phyloP scores from a whole-genome alignment of 2,888 invertebrate genomes.

The Leptothorax acervorum region DNA sequence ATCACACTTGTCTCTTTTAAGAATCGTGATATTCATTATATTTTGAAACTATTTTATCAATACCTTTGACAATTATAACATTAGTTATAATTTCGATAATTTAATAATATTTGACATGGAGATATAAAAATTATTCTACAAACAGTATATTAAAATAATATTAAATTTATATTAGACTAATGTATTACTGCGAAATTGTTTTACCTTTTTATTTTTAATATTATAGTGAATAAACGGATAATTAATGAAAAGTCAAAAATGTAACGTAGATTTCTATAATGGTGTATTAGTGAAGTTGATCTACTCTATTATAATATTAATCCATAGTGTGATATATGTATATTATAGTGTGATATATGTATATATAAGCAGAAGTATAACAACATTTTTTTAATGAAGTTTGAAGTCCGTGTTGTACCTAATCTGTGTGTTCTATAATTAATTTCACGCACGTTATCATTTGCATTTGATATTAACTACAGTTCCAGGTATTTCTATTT shows the following conservation, averaged over 20 bases:
- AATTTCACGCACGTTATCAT: conserved; percentile 59
- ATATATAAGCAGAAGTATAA: not conserved
- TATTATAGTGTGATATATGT: too few relatives aligned
- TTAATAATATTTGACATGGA: not conserved
- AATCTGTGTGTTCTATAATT: conserved; percentile 57
- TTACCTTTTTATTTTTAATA: not conserved
- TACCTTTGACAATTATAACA: not conserved
- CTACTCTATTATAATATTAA: not conserved
- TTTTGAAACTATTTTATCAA: not conserved
- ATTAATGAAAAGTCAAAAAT: not conserved
- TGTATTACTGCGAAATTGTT: not conserved
- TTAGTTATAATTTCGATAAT: not conserved
- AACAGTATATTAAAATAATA: not conserved
- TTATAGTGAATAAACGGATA: not conserved
- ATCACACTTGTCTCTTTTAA: not conserved
- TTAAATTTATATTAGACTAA: not conserved
- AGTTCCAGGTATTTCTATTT: not conserved
- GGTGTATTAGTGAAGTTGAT: not conserved
- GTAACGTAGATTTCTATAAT: not conserved
- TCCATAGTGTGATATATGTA: too few relatives aligned
- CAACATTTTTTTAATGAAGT: not conserved
- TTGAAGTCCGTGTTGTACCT: conserved; percentile 9
- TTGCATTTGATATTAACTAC: not conserved
- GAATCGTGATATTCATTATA: not conserved
- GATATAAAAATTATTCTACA: not conserved